Percentiles rank a stretch among this genome's conserved stretches.
Evolutionary conservation across 2,888 invertebrate species (phyloP).

Genomic region (Nebria brevicollis): DNA sequence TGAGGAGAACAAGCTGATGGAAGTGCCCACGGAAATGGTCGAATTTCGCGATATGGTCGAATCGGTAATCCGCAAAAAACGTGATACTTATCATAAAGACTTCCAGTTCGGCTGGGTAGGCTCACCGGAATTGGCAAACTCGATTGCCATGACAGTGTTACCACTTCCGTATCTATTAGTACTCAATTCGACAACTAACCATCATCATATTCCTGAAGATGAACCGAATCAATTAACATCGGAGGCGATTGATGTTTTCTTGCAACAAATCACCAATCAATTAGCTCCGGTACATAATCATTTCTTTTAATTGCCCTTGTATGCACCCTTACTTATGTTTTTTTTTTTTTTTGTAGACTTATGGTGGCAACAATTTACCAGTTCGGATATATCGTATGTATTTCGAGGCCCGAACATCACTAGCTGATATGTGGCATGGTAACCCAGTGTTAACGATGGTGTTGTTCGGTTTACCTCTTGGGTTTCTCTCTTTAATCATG

Average conservation of each 20-base stretch:
- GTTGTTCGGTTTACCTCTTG: slow-evolving; percentile 92
- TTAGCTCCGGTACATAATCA: slow-evolving; percentile 75
- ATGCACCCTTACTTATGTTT: no score
- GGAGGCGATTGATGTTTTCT: slow-evolving; percentile 78
- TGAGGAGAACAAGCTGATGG: slow-evolving; percentile 86
- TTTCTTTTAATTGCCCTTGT: no score
- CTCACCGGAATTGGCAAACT: slow-evolving; percentile 89
- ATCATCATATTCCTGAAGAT: slow-evolving; percentile 91
- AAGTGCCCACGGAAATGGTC: slow-evolving; percentile 81
- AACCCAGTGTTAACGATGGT: slow-evolving; percentile 94
- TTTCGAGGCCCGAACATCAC: slow-evolving; percentile 83
- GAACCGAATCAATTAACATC: slow-evolving; percentile 84
- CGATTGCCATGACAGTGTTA: slow-evolving; percentile 88
- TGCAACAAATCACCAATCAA: slow-evolving; percentile 81
- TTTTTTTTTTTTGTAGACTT: slow-evolving; percentile 66
- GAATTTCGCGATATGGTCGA: slow-evolving; percentile 74
- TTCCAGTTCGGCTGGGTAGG: slow-evolving; percentile 98
- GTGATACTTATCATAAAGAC: slow-evolving; percentile 80
- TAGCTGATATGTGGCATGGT: slow-evolving; percentile 89
- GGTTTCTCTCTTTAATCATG: slow-evolving; percentile 92
- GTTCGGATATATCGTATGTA: slow-evolving; percentile 82
- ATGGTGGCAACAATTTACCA: slow-evolving; percentile 84
- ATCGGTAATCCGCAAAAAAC: slow-evolving; percentile 64
- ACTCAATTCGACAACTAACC: slow-evolving; percentile 90
- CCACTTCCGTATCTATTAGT: slow-evolving; percentile 88